A percentile compares a stretch with the other conserved stretches of the same genome.
Conservation (phyloP, 2,113 vertebrate genomes). For the Eulacestoma nigropectus region DNA sequence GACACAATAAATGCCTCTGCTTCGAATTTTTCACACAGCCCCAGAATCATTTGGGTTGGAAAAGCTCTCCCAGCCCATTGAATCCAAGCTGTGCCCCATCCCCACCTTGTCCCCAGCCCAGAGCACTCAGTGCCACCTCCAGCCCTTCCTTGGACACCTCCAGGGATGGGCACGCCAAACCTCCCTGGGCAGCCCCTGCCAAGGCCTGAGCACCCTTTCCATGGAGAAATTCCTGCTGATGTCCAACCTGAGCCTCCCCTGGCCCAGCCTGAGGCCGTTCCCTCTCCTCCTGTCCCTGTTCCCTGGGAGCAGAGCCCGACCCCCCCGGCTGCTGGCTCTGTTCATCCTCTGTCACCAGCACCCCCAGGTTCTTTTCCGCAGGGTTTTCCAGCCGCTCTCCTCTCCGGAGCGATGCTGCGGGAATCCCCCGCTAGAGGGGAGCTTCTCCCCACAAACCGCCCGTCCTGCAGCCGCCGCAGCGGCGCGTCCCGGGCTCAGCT, state of each 20-base stretch:
- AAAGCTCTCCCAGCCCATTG: rapidly evolving
- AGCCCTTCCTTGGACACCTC: neutral
- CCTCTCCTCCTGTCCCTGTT: neutral
- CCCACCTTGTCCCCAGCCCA: neutral
- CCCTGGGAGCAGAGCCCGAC: neutral
- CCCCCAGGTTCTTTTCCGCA: rapidly evolving
- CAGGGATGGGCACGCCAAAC: neutral
- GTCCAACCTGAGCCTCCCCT: neutral
- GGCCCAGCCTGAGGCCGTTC: neutral
- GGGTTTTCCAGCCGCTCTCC: neutral
- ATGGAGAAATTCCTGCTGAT: neutral
- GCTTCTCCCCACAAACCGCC: neutral
- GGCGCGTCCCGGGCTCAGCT: rapidly evolving
- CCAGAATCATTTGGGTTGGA: neutral
- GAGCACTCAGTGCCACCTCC: neutral
- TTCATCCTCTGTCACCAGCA: neutral
- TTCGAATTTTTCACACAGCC: neutral
- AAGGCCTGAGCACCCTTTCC: neutral
- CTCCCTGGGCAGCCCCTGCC: neutral
- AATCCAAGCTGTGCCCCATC: rapidly evolving
- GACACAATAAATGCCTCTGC: neutral
- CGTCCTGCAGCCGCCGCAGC: rapidly evolving
- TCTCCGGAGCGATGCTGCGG: neutral
- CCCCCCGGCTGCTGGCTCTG: neutral
- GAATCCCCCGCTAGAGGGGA: conserved; percentile 39